A percentile compares a stretch with the other conserved stretches of the same genome.
These are phyloP conservation scores for Mesocentrotus franciscanus DNA, from an alignment of 53 echinoderm and acorn worm genomes.

Conservation along the genomic window DNA sequence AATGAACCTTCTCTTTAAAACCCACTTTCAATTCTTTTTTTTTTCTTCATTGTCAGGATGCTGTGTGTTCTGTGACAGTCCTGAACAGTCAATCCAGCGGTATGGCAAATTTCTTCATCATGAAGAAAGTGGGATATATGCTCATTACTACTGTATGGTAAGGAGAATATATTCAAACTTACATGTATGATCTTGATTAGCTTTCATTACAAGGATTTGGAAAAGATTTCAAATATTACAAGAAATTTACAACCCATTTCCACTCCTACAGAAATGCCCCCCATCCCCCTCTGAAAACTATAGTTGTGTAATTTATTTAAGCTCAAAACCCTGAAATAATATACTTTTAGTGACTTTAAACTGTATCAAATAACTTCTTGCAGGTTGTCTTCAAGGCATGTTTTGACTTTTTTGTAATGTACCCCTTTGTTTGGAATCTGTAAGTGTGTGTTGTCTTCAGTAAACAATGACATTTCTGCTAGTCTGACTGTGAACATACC, in stretches of 20 bases:
- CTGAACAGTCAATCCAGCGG: background rate
- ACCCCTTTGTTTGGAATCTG: no score
- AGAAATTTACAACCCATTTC: background rate
- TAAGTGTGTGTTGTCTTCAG: no score
- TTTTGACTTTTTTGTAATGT: no score
- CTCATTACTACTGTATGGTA: constrained; percentile 95
- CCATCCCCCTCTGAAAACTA: no score
- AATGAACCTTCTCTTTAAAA: no score
- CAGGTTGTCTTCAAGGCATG: background rate
- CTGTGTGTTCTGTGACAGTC: constrained; percentile 62
- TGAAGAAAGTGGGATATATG: constrained; percentile 67
- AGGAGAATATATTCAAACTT: background rate
- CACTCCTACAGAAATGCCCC: background rate
- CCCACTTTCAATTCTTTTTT: background rate
- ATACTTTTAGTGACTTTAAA: background rate
- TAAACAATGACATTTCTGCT: no score
- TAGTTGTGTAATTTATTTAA: background rate
- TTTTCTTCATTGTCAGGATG: background rate
- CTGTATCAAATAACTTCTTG: background rate
- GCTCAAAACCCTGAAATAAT: background rate
- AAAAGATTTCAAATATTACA: background rate
- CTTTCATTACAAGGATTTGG: background rate
- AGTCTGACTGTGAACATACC: no score
- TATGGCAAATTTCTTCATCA: constrained; percentile 60
- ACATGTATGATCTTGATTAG: no score